Conservation (phyloP, 2,113 vertebrate species). For the Micronycteris hirsuta region DNA sequence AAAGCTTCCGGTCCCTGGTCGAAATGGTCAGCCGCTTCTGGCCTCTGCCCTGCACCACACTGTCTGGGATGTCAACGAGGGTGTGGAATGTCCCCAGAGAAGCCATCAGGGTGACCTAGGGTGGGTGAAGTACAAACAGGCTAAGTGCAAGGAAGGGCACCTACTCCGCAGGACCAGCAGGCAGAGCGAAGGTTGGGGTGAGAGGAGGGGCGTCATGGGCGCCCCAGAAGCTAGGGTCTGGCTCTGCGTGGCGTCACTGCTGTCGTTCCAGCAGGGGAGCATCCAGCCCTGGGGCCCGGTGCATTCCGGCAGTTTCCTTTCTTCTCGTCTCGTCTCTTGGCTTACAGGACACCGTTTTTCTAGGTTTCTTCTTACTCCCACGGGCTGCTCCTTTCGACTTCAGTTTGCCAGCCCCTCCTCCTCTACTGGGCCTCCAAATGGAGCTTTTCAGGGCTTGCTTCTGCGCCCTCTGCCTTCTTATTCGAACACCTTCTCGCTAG, state of each 20-base stretch:
- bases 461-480: not conserved
- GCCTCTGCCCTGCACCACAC: slow-evolving; percentile 67
- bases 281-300: not conserved
- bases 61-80: slow-evolving; percentile 21
- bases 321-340: not conserved
- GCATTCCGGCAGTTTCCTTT: not conserved
- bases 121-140: not conserved
- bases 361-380: not conserved
- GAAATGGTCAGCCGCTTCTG: slow-evolving; percentile 68
- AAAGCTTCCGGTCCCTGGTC: slow-evolving; percentile 40
- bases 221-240: not conserved
- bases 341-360: not conserved
- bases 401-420: not conserved
- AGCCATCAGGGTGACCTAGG: slow-evolving; percentile 75
- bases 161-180: not conserved
- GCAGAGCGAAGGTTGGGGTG: not conserved
- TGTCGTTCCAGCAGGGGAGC: not conserved
- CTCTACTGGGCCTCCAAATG: not conserved
- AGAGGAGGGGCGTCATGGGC: fast-evolving
- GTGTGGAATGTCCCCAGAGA: slow-evolving; percentile 74
- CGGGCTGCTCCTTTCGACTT: not conserved
- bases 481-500: not conserved
- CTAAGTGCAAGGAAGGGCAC: not conserved
- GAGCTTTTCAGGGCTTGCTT: not conserved
- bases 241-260: not conserved